Base-by-base conservation (phyloP, 2,888 invertebrate species). In the Eupithecia subfuscata region DNA sequence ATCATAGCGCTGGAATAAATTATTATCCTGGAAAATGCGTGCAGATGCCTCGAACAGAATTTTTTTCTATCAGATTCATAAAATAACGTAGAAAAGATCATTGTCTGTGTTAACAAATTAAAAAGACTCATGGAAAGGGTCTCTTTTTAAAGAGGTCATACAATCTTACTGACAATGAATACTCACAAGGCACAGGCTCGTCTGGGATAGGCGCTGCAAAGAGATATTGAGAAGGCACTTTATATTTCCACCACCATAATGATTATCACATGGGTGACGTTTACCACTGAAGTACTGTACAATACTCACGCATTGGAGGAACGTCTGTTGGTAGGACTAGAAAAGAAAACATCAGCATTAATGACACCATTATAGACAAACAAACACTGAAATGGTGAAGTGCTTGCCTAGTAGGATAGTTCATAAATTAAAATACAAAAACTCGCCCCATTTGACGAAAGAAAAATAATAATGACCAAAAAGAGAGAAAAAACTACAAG, bases 281-380 rank as follows among this genome's bases (percentile, higher is more conserved):
- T 25, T 22, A 11, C 8, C 25, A 25, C 22, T 25, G 60, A 60
- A 60, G 25, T 60, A 60, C 60, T 60, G 25, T 14, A 60, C 60
- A 25, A 22, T 60, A 78, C 81, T 77, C 48, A 79, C 81, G 72
- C 60, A 78, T 37, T 43, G 77, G 60, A 16, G 75, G 71, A 22
- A 25, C 63, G 65, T 77, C 60, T 65, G 77, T 45, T 12, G 81
- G 81, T 43, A 79, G 25, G 12, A 81, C 79, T 79, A 78, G 16
- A 80, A 74, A 70, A 2, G 30, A 74, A 75, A 56, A 71, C 14
- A 64, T 25, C 12, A 25, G 12, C 14, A 25, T 25, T 60, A 25
- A 25, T 14, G 6, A 60, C 12, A 22, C 7, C 1, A 16, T 48
- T 48, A 7, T 18, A 6, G 7, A 48, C 16, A 48, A 14, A 5